Percentiles rank a stretch among this genome's conserved stretches.
These are phyloP conservation scores for Casuarius casuarius DNA, from an alignment of 2,113 vertebrate genomes.

Conservation along the genomic window DNA sequence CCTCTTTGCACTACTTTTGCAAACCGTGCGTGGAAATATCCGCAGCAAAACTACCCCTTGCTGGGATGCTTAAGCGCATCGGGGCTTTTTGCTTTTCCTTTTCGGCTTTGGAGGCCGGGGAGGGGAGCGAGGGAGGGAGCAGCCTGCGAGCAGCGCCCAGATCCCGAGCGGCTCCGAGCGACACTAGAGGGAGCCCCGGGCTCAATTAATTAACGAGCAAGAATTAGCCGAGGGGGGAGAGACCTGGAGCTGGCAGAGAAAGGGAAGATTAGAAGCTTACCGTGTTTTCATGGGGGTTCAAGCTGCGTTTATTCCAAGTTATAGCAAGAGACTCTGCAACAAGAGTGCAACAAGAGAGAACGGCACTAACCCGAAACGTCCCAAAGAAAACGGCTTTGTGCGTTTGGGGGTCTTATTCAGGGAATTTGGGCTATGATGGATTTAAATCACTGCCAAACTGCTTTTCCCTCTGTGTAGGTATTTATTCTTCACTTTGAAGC, in stretches of 20 bases:
- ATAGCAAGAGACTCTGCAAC: not conserved
- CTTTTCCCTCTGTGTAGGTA: not conserved
- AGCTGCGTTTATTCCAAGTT: not conserved
- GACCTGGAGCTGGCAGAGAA: not conserved
- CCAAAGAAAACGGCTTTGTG: not conserved
- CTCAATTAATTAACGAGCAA: conserved; percentile 6
- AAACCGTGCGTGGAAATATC: fast-evolving
- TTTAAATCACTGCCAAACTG: fast-evolving
- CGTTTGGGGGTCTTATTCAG: not conserved
- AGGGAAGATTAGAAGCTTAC: not conserved
- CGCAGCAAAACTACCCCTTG: not conserved
- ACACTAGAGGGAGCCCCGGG: conserved; percentile 65
- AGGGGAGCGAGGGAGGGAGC: not conserved
- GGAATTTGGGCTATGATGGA: not conserved
- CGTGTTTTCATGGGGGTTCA: not conserved
- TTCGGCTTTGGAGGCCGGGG: fast-evolving
- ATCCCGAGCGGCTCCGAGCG: not conserved
- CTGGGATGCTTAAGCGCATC: not conserved
- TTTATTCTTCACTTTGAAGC: not conserved
- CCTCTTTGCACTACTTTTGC: fast-evolving
- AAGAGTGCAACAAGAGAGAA: not conserved
- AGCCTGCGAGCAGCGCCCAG: not conserved
- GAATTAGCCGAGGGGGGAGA: not conserved
- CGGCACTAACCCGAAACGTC: fast-evolving
- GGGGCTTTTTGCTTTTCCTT: not conserved